A percentile compares a stretch with the other conserved stretches of the same genome.
Evolutionary conservation across 2,888 invertebrate genomes (phyloP).

Genomic region (Nemoura dubitans): DNA sequence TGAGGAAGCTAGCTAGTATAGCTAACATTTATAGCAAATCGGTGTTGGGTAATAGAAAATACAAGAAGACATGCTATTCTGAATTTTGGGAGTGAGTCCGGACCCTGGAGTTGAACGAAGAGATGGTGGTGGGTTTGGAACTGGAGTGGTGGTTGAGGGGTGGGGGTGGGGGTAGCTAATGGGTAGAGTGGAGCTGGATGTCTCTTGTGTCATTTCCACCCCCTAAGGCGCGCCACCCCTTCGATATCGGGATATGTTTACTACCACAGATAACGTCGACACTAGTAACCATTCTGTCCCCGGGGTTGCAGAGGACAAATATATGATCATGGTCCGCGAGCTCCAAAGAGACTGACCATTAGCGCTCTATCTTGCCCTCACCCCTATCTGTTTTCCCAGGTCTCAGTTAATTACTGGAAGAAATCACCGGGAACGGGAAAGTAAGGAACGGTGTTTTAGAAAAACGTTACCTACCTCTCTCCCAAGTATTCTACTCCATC

Average conservation of each 20-base stretch:
- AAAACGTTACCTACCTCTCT: constrained; percentile 3
- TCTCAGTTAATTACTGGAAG: not conserved
- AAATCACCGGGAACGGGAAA: not conserved
- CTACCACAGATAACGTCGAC: constrained; percentile 37
- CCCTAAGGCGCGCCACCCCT: constrained; percentile 28
- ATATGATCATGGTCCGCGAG: not conserved
- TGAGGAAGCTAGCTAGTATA: constrained; percentile 18
- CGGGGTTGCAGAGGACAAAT: not conserved
- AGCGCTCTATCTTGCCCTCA: not conserved
- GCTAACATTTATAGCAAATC: constrained; percentile 40
- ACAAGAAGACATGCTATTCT: constrained; percentile 39
- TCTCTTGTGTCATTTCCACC: constrained; percentile 35
- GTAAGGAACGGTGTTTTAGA: not conserved
- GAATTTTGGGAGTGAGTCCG: not conserved
- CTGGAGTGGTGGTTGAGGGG: no score
- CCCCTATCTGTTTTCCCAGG: not conserved
- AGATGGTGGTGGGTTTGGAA: not conserved
- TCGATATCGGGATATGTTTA: constrained; percentile 33
- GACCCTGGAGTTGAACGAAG: not conserved
- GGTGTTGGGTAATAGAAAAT: constrained; percentile 46
- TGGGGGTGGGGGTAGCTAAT: constrained; percentile 34
- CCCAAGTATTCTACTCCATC: not conserved
- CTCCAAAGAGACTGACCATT: not conserved
- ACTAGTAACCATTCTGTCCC: constrained; percentile 9
- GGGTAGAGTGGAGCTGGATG: constrained; percentile 33